Percentiles rank a stretch among this genome's conserved stretches.
phyloP scores from a whole-genome alignment of 1,140 invertebrate species.

The Dendroctonus ponderosae region DNA sequence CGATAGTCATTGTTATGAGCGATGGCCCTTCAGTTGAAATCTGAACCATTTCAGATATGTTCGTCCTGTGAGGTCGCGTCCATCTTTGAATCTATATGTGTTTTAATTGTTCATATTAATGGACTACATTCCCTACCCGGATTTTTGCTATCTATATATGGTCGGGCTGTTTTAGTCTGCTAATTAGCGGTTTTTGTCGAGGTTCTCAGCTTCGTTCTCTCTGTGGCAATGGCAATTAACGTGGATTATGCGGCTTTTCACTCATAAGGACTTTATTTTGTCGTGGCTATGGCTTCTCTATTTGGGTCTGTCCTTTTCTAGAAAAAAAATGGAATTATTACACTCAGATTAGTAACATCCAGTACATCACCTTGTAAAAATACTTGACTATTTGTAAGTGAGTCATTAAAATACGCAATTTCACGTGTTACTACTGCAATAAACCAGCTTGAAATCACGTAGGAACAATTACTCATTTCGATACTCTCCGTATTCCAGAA shows the following conservation, averaged over 20 bases:
- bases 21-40: slow-evolving; percentile 44
- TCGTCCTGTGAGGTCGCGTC: slow-evolving; percentile 43
- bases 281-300: slow-evolving; percentile 20
- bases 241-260: slow-evolving; percentile 18
- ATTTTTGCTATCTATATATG: slow-evolving; percentile 40
- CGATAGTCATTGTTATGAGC: slow-evolving; percentile 47
- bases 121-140: slow-evolving; percentile 38
- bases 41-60: slow-evolving; percentile 48
- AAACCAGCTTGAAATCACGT: no score
- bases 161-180: slow-evolving; percentile 25
- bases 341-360: slow-evolving; percentile 2
- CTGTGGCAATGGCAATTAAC: slow-evolving; percentile 25
- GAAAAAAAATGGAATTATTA: slow-evolving; percentile 15
- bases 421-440: no score
- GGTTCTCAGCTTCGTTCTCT: slow-evolving; percentile 22
- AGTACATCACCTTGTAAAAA: no score
- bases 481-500: no score
- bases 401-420: no score
- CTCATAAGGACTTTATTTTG: slow-evolving; percentile 39
- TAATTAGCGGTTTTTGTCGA: slow-evolving; percentile 39
- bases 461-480: no score
- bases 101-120: slow-evolving; percentile 45
- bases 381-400: no score
- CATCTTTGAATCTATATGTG: slow-evolving; percentile 43
- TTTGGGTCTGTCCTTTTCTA: slow-evolving; percentile 17